Base-by-base conservation (phyloP, 2,113 vertebrate species). In the Fregata magnificens region DNA sequence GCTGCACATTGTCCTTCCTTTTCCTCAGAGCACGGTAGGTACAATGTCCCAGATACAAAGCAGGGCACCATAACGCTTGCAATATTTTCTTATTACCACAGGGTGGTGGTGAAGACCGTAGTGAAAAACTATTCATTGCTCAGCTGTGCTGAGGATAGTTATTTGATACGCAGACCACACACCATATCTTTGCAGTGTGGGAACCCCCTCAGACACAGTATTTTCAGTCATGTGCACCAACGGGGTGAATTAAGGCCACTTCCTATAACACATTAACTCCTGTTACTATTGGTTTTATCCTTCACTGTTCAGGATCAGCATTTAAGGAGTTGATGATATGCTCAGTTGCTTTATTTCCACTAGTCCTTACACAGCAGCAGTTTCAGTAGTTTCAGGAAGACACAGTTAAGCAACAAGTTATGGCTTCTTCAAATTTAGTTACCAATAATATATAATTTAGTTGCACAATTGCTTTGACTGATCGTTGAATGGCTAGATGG, bases 261-360 rank as follows among this genome's bases (percentile, higher is more conserved):
- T 69, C 18, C 32, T 40, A 3, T 42, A 70, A 93, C 53, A 88
- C n/a, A 77, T 89, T 96, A 96, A 95, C 91, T 86, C 62, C 28
- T 47, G 24, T 76, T 84, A 61, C 65, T 87, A 21, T 38, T 44
- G 28, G 59, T 26, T 91, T 89, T 87, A 47, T 38, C 89, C 70
- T 82, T 85, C 69, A 42, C 25, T 80, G 52, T 32, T 87, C 53
- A 56, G 5, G 5, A 49, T 56, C 66, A 66, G 32, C 62, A 24
- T 69, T 78, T 38, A 34, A 56, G 42, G 42, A 71, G 76, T 2
- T 86, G 63, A 85, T 32, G 63, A 66, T 74, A 79, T 2, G 6
- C 88, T 86, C 40, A 5, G 49, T 34, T 74, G 67, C 61, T 91
- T 65, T 42, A 91, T 12, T 76, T 80, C 36, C 52, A 42, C 6